These are phyloP conservation scores for Petrosia ficiformis DNA, from an alignment of 37 sponge, comb jelly and placozoan genomes.

Conservation along the genomic window DNA sequence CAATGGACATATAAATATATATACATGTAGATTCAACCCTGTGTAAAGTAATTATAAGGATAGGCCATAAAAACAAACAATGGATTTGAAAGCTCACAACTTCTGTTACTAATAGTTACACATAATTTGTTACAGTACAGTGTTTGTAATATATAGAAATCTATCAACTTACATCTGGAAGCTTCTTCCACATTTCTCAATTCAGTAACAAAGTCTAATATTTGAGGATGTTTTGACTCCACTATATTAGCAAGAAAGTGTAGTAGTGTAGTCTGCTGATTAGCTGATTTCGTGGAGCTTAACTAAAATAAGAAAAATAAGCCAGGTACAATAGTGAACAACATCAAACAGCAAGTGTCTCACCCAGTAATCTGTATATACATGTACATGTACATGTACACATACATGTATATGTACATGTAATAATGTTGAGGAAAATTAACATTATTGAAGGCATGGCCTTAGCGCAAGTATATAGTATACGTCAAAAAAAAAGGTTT, in stretches of 20 bases:
- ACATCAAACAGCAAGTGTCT: background rate
- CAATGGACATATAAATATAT: too few species aligned
- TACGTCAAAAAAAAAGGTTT: too few species aligned
- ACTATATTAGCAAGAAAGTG: conserved; percentile 88
- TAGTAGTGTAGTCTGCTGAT: conserved; percentile 91
- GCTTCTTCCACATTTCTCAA: conserved; percentile 79
- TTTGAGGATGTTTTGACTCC: conserved; percentile 74
- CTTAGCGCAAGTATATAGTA: too few species aligned
- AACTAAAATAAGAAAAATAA: conserved; percentile 33
- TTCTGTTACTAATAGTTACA: too few species aligned
- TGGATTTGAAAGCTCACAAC: too few species aligned
- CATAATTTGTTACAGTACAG: too few species aligned
- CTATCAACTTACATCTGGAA: conserved; percentile 63
- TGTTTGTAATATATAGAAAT: too few species aligned
- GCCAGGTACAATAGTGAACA: background rate
- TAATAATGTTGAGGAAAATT: too few species aligned
- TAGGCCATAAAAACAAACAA: too few species aligned
- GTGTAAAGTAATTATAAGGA: too few species aligned
- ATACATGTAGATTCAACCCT: too few species aligned
- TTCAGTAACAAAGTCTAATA: conserved; percentile 72
- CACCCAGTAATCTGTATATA: background rate
- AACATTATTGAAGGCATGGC: too few species aligned
- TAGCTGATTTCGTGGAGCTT: conserved; percentile 82
- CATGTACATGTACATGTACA: background rate
- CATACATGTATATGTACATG: conserved; percentile 3